Percentiles rank a stretch among this genome's conserved stretches.
phyloP scores from a whole-genome alignment of 2,888 invertebrate genomes.

The Amphimallon solstitiale region DNA sequence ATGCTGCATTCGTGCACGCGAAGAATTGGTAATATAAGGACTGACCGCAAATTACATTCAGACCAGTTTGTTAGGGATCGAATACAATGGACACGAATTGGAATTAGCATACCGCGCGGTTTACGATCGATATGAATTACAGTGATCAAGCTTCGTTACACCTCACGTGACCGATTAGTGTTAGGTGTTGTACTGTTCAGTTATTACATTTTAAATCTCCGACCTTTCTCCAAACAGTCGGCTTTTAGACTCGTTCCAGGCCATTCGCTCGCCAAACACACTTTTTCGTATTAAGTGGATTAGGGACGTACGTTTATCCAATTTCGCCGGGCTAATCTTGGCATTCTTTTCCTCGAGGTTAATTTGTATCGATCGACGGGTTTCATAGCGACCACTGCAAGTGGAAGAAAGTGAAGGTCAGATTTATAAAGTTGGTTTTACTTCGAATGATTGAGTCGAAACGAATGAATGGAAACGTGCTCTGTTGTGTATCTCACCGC shows the following conservation, averaged over 20 bases:
- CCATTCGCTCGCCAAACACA: neutral
- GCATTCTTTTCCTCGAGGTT: too few species aligned
- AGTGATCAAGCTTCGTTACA: constrained; percentile 10
- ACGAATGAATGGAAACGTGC: too few species aligned
- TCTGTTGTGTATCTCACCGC: too few species aligned
- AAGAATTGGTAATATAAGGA: neutral
- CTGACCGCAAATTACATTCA: neutral
- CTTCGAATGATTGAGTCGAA: too few species aligned
- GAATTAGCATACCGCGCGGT: constrained; percentile 4
- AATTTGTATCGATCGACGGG: too few species aligned
- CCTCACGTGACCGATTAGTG: neutral
- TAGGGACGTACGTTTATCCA: too few species aligned
- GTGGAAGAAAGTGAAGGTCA: too few species aligned
- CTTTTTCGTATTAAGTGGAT: too few species aligned
- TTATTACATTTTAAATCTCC: neutral
- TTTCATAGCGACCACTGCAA: too few species aligned
- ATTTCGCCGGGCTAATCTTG: too few species aligned
- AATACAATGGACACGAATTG: neutral
- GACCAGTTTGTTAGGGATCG: neutral
- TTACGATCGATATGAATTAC: constrained; percentile 8
- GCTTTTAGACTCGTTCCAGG: neutral
- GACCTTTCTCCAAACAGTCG: neutral
- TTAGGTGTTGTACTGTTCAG: neutral
- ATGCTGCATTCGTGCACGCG: neutral
- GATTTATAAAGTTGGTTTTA: too few species aligned